phyloP scores from a whole-genome alignment of 2,797 vertebrate genomes.

The Pantherophis alleghaniensis region DNA sequence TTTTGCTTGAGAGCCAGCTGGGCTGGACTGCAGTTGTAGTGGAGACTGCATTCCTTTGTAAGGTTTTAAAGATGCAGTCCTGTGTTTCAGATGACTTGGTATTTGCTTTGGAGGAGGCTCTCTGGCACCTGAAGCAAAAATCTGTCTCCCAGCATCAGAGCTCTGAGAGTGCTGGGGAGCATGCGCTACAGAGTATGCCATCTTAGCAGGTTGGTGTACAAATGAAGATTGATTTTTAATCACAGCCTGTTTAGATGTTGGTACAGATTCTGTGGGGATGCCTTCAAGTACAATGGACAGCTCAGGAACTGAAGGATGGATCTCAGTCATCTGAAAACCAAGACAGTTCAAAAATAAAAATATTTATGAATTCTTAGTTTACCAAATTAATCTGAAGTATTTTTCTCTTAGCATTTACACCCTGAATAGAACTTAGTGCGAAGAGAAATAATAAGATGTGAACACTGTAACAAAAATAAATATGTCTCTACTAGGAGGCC shows the following conservation, averaged over 20 bases:
- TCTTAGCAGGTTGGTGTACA: conserved; percentile 45
- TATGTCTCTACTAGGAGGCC: not conserved
- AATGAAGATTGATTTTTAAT: conserved; percentile 48
- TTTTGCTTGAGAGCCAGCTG: conserved; percentile 47
- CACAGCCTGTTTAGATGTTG: conserved; percentile 38
- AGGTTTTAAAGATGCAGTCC: conserved; percentile 39
- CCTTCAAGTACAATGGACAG: conserved; percentile 89
- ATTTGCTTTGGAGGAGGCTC: conserved; percentile 58
- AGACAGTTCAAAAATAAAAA: conserved; percentile 23
- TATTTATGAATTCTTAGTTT: not conserved
- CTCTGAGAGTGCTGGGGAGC: conserved; percentile 9
- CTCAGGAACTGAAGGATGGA: conserved; percentile 93
- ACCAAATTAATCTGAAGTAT: not conserved
- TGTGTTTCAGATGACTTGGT: conserved; percentile 58
- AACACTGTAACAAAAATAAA: not conserved
- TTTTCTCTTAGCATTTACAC: not conserved
- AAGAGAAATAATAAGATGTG: not conserved
- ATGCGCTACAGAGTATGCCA: conserved; percentile 34
- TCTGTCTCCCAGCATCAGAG: conserved; percentile 48
- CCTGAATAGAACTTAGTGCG: not conserved
- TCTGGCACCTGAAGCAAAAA: conserved; percentile 36
- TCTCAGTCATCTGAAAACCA: conserved; percentile 75
- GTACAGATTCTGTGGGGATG: conserved; percentile 73
- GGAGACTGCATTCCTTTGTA: conserved; percentile 59
- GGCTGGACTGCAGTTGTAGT: conserved; percentile 60